phyloP scores from a whole-genome alignment of 1,140 invertebrate genomes.

The Aricia agestis region DNA sequence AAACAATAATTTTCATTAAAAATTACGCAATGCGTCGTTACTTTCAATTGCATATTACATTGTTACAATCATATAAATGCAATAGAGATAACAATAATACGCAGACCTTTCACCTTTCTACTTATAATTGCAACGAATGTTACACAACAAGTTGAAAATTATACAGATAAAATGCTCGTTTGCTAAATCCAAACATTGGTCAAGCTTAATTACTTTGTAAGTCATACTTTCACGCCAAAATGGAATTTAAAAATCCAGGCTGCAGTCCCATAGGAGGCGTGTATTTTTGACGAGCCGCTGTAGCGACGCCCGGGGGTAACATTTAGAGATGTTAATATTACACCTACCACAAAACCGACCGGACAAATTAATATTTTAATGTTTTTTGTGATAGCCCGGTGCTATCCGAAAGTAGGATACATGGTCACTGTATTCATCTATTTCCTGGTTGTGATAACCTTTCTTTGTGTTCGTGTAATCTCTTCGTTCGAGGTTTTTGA shows the following conservation, averaged over 20 bases:
- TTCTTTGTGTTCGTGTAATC: too few relatives aligned
- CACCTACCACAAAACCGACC: not conserved
- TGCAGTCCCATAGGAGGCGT: not conserved
- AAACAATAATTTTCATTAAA: too few relatives aligned
- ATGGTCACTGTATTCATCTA: not conserved
- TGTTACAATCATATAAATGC: too few relatives aligned
- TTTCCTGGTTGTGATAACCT: too few relatives aligned
- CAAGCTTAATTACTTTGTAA: not conserved
- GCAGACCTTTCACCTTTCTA: too few relatives aligned
- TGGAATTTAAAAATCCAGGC: not conserved
- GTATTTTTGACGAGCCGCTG: not conserved
- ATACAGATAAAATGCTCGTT: not conserved
- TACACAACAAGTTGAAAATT: not conserved
- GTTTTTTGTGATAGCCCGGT: not conserved
- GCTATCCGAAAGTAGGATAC: not conserved
- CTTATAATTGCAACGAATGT: not conserved
- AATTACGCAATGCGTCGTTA: too few relatives aligned
- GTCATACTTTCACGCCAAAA: constrained; percentile 6
- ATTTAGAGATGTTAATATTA: not conserved
- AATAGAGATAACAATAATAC: too few relatives aligned
- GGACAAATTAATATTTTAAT: not conserved
- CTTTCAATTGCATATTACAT: too few relatives aligned
- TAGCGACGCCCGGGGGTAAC: not conserved
- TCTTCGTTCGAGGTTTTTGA: too few relatives aligned
- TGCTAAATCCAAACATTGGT: not conserved